Percentiles rank a stretch among this genome's conserved stretches.
phyloP scores from a whole-genome alignment of 2,888 invertebrate species.

The Drosophila borealis region DNA sequence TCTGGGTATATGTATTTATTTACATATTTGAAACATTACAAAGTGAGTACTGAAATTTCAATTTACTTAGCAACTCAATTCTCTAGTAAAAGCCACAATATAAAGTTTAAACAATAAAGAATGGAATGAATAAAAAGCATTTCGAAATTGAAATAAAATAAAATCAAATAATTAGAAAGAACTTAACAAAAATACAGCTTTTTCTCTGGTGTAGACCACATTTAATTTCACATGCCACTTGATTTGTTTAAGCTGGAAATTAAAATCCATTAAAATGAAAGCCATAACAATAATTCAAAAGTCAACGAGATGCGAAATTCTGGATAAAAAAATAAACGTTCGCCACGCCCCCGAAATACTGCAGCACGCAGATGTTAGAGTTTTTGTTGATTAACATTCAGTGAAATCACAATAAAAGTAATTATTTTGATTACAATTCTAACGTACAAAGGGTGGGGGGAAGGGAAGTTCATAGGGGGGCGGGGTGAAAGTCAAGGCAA shows the following conservation, averaged over 20 bases:
- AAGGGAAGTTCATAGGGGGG: neutral
- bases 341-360: conserved; percentile 4
- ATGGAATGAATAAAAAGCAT: no score
- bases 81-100: no score
- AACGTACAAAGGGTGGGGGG: conserved; percentile 36
- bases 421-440: conserved; percentile 77
- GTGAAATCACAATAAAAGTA: conserved; percentile 69
- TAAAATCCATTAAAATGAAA: conserved; percentile 61
- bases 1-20: no score
- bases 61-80: no score
- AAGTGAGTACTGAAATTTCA: no score
- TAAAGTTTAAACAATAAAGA: no score
- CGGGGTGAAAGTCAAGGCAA: conserved; percentile 15
- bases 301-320: conserved; percentile 22
- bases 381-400: conserved; percentile 60
- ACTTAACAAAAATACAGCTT: neutral
- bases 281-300: conserved; percentile 63
- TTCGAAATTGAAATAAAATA: no score
- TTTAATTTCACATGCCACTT: conserved; percentile 9
- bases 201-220: no score
- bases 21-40: no score
- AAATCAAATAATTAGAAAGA: neutral
- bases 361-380: conserved; percentile 9
- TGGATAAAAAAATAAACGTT: conserved; percentile 4
- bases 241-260: conserved; percentile 50